Conservation (phyloP, 2,113 vertebrate species). For the Megaleporinus macrocephalus region DNA sequence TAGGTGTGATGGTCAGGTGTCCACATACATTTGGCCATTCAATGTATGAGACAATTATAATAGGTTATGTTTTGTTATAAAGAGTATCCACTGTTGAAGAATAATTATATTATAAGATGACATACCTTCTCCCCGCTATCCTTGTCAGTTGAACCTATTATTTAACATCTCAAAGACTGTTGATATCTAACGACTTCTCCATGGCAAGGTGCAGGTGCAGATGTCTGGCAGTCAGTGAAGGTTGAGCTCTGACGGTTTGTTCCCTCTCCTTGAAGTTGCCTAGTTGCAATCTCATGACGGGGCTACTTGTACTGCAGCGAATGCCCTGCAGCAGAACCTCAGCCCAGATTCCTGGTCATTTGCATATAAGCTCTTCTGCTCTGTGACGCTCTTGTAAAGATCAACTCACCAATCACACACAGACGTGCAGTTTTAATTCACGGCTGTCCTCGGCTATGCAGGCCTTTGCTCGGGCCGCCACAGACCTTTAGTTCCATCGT, state of each 20-base stretch:
- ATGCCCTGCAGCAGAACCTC: neutral
- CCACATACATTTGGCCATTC: too few species aligned
- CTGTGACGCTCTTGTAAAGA: constrained; percentile 2
- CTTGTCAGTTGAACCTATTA: too few species aligned
- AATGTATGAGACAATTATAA: too few species aligned
- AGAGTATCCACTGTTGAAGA: too few species aligned
- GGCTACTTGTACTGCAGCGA: neutral
- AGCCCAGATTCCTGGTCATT: neutral
- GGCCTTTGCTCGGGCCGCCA: neutral
- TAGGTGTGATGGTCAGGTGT: too few species aligned
- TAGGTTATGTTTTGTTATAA: too few species aligned
- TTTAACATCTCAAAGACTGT: neutral
- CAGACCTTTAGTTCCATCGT: constrained; percentile 2
- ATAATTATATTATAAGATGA: too few species aligned
- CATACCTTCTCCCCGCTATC: too few species aligned
- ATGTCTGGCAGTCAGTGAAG: neutral
- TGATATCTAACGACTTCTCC: neutral
- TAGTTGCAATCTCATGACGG: neutral
- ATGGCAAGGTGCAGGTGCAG: neutral
- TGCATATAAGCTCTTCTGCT: neutral
- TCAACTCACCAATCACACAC: neutral
- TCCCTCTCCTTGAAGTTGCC: constrained; percentile 3
- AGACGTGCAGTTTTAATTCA: neutral
- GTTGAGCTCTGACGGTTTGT: constrained; percentile 10
- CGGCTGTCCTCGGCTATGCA: neutral